Base-by-base conservation (phyloP, 2,113 vertebrate genomes). In the Phylloscopus whistleri region DNA sequence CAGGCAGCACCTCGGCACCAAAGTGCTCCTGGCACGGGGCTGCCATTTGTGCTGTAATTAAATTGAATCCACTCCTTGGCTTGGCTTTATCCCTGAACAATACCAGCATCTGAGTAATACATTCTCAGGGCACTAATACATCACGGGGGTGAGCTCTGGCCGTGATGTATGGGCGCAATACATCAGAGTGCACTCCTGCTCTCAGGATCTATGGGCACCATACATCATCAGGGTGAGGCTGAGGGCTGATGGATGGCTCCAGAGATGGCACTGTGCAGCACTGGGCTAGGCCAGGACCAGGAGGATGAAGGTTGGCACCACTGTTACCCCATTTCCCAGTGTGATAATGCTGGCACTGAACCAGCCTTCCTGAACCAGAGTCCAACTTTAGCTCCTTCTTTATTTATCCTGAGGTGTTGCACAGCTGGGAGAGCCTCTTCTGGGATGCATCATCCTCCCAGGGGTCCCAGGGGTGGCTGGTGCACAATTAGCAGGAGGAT, bases 21-120 rank as follows among this genome's bases (percentile, higher is more conserved):
- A 95, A 88, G 84, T 44, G 62, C 91, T 96, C 53, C 89, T 95
- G 84, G 90, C 37, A 28, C 55, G 5, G 0, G 87, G 89, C 81
- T 89, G 93, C 93, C 96, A 79, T 91, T 95, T 95, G 95, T 91
- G 78, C 91, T 97, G 96, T 97, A 98, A 98, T 98, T 98, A 98
- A 96, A 98, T 93, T 97, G 97, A 98, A 97, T 98, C 97, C 93
- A 95, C 89, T 97, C 95, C 94, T 97, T 98, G 98, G 97, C 97
- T 98, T 96, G 70, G 96, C 94, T 98, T 96, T 96, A 94, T 96
- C 97, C 96, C 93, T 95, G 97, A 97, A 96, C 97, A 98, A 97
- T 92, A 93, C 67, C 44, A 87, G 88, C 59, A 5, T 86, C 51
- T 92, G 96, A 97, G 97, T 88, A 97, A 98, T 98, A 82, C 96